A percentile compares a stretch with the other conserved stretches of the same genome.
Evolutionary conservation across 2,888 invertebrate species (phyloP).

Genomic region (Exephanes ischioxanthus): DNA sequence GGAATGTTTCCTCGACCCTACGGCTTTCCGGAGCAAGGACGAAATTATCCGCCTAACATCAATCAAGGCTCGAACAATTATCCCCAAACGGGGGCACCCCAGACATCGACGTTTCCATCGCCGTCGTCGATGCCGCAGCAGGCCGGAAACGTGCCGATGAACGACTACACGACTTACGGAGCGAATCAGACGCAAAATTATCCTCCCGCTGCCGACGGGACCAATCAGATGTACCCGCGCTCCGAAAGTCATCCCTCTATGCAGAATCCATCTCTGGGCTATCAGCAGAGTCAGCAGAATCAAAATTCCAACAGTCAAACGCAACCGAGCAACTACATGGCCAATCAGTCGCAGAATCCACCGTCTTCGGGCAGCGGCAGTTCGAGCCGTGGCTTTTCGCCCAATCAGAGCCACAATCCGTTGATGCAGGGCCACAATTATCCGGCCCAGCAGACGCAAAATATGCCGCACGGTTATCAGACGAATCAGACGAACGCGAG

Average conservation of each 20-base stretch:
- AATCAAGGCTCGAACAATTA: slow-evolving; percentile 78
- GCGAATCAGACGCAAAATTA: slow-evolving; percentile 78
- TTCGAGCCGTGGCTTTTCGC: slow-evolving; percentile 54
- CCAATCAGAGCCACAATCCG: slow-evolving; percentile 70
- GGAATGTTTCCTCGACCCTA: slow-evolving; percentile 78
- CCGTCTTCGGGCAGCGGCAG: slow-evolving; percentile 26
- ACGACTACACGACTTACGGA: slow-evolving; percentile 78
- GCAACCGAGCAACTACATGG: slow-evolving; percentile 65
- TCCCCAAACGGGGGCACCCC: slow-evolving; percentile 72
- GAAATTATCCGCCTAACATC: slow-evolving; percentile 77
- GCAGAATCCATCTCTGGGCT: slow-evolving; percentile 74
- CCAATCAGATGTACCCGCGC: slow-evolving; percentile 75
- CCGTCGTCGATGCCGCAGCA: slow-evolving; percentile 75
- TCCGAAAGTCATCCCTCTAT: slow-evolving; percentile 73
- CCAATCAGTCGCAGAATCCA: slow-evolving; percentile 61
- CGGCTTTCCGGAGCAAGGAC: slow-evolving; percentile 79
- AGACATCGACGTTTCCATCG: slow-evolving; percentile 72
- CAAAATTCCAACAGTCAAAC: slow-evolving; percentile 66
- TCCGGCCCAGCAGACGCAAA: slow-evolving; percentile 67
- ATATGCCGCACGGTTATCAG: slow-evolving; percentile 59
- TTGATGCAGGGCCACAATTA: slow-evolving; percentile 65
- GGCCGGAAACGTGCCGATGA: slow-evolving; percentile 74
- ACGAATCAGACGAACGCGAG: slow-evolving; percentile 48
- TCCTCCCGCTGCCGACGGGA: slow-evolving; percentile 72
- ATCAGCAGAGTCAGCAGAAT: slow-evolving; percentile 73